Evolutionary conservation across 2,113 vertebrate species (phyloP).

Genomic region (Aix galericulata): DNA sequence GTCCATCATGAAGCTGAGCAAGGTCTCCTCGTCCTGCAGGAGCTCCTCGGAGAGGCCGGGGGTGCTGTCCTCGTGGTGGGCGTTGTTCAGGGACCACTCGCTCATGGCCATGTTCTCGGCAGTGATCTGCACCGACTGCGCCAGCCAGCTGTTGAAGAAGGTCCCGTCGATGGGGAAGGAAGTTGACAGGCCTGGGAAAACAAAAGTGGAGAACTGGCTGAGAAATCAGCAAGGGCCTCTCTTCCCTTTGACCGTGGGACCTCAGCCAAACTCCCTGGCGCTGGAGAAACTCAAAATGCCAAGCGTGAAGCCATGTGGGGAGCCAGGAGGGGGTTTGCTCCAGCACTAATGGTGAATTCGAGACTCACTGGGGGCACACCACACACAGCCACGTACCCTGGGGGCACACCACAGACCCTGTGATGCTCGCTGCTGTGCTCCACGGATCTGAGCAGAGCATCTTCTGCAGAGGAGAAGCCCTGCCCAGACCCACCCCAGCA

Average conservation of each 20-base stretch:
- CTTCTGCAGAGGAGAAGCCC: not conserved
- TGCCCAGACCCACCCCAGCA: not conserved
- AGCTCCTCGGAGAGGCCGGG: constrained; percentile 93
- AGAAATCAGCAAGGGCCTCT: not conserved
- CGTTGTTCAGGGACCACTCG: constrained; percentile 89
- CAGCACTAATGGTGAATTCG: not conserved
- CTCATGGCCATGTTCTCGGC: constrained; percentile 92
- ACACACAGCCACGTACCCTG: not conserved
- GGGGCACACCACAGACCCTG: not conserved
- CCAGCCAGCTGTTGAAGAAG: constrained; percentile 96
- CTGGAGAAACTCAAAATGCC: accelerated
- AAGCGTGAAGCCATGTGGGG: accelerated
- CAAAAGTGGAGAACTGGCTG: not conserved
- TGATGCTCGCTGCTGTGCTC: too few relatives aligned
- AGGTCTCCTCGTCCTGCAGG: constrained; percentile 90
- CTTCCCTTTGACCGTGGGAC: not conserved
- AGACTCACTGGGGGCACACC: not conserved
- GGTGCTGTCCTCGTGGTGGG: constrained; percentile 83
- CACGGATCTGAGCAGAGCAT: not conserved
- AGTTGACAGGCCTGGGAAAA: constrained; percentile 84
- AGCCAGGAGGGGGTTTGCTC: not conserved
- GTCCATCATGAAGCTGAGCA: constrained; percentile 97
- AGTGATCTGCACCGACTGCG: constrained; percentile 93
- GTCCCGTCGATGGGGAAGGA: constrained; percentile 93
- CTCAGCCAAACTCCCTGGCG: not conserved